These are phyloP conservation scores for Margarornis squamiger DNA, from an alignment of 2,797 vertebrate genomes.

Conservation along the genomic window DNA sequence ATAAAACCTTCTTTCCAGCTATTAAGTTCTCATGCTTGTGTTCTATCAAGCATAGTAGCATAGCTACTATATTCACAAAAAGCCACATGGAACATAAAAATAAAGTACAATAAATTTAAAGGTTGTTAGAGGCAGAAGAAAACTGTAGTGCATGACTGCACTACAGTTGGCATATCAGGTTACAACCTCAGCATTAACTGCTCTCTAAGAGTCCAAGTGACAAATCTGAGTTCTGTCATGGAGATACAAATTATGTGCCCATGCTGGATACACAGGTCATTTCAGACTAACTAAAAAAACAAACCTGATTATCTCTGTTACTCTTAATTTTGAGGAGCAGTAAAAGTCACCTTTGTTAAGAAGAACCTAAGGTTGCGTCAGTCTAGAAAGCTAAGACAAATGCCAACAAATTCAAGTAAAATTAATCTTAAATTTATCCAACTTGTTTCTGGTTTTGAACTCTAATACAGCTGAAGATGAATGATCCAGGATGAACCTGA, in stretches of 20 bases:
- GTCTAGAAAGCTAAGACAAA: background rate
- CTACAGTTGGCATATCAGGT: background rate
- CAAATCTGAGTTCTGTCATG: background rate
- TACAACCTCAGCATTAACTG: background rate
- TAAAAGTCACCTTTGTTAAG: background rate
- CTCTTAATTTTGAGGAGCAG: background rate
- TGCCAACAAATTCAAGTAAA: background rate
- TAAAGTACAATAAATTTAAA: background rate
- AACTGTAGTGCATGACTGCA: background rate
- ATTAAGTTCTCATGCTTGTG: background rate
- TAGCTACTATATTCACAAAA: background rate
- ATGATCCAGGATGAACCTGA: background rate
- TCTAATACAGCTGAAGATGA: background rate
- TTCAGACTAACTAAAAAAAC: background rate
- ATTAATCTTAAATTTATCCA: background rate
- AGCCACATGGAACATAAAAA: background rate
- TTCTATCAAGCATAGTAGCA: background rate
- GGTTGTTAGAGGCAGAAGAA: background rate
- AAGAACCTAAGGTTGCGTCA: background rate
- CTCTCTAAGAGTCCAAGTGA: background rate
- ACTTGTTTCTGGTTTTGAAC: background rate
- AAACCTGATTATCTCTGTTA: background rate
- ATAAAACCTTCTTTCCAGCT: background rate
- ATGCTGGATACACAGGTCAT: background rate
- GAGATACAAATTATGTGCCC: background rate